Evolutionary conservation across 2,113 vertebrate genomes (phyloP).

Genomic region (Corvus hawaiiensis): DNA sequence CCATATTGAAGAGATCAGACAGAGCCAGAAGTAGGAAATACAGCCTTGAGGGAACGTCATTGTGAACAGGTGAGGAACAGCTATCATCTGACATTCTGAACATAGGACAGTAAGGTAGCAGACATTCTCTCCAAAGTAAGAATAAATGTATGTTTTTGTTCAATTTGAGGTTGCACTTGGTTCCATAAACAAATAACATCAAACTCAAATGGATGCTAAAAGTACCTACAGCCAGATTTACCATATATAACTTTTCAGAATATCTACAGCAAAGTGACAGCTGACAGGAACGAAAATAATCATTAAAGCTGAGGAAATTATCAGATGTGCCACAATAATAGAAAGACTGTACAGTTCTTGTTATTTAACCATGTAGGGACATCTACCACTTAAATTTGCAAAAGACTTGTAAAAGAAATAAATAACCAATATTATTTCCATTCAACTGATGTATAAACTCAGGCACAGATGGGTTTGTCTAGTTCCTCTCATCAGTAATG

Average conservation of each 20-base stretch:
- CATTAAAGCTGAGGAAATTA: not conserved
- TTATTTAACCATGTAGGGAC: not conserved
- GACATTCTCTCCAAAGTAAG: not conserved
- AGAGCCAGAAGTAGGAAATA: slow-evolving; percentile 8
- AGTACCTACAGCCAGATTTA: not conserved
- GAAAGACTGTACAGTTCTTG: not conserved
- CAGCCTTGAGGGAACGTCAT: not conserved
- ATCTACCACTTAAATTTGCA: not conserved
- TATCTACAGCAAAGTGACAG: not conserved
- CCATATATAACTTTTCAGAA: not conserved
- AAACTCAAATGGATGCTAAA: not conserved
- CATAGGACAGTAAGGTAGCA: not conserved
- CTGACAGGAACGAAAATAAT: not conserved
- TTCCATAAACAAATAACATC: not conserved
- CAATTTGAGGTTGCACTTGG: not conserved
- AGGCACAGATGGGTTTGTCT: not conserved
- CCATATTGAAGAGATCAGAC: not conserved
- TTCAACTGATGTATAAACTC: not conserved
- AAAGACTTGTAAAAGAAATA: not conserved
- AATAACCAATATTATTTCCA: not conserved
- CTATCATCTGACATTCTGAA: not conserved
- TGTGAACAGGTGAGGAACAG: not conserved
- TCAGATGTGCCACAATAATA: not conserved
- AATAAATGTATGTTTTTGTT: not conserved
- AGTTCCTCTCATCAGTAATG: not conserved